Conservation (phyloP, 1,140 invertebrate genomes). For the Cherax destructor region DNA sequence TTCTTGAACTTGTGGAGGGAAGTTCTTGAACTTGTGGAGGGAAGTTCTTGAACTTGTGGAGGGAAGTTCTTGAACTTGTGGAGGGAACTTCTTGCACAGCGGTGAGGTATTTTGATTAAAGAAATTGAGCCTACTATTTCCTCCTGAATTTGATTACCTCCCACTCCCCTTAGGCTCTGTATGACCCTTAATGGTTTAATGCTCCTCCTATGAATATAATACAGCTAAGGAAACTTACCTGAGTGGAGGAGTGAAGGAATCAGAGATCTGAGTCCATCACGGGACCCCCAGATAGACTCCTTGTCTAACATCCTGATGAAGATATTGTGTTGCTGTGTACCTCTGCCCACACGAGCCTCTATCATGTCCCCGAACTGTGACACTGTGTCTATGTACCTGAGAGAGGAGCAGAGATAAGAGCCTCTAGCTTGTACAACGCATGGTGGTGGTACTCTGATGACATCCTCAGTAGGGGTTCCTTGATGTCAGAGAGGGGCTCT, state of each 20-base stretch:
- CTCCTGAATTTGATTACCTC: neutral
- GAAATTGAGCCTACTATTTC: neutral
- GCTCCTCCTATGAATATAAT: neutral
- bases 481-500: no score
- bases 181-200: no score
- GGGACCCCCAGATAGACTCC: slow-evolving; percentile 85
- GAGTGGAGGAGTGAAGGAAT: slow-evolving; percentile 86
- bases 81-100: neutral
- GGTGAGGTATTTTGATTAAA: neutral
- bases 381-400: slow-evolving; percentile 81
- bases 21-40: no score
- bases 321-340: slow-evolving; percentile 85
- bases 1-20: no score
- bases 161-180: no score
- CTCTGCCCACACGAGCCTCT: slow-evolving; percentile 83
- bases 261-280: slow-evolving; percentile 86
- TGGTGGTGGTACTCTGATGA: no score
- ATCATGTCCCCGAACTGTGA: slow-evolving; percentile 81
- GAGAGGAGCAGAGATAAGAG: slow-evolving; percentile 27
- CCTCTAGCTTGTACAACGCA: no score
- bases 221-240: slow-evolving; percentile 40
- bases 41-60: no score
- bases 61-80: no score
- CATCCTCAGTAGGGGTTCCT: no score
- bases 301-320: slow-evolving; percentile 93